These are phyloP conservation scores for Lissonota sp. DNA, from an alignment of 2,888 invertebrate genomes.

Conservation along the genomic window DNA sequence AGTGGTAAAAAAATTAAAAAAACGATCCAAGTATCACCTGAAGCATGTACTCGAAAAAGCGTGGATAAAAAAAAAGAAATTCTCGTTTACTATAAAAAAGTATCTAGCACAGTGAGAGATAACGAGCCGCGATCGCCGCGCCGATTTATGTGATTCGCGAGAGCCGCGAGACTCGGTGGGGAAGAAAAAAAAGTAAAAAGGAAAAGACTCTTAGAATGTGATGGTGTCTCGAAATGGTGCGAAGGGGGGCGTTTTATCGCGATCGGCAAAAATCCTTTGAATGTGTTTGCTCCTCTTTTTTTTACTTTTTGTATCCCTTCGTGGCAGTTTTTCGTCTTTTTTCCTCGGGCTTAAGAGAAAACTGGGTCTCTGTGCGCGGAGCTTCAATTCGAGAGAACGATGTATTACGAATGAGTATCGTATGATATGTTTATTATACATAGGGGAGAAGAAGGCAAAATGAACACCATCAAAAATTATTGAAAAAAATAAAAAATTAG, in stretches of 20 bases:
- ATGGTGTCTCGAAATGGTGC: not conserved
- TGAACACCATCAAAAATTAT: no score
- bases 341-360: conserved; percentile 44
- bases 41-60: no score
- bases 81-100: not conserved
- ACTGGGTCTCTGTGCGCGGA: conserved; percentile 41
- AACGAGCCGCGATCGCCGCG: conserved; percentile 1
- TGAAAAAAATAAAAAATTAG: no score
- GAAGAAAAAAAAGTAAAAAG: not conserved
- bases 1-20: conserved; percentile 12
- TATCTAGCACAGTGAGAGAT: not conserved
- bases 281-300: conserved; percentile 16
- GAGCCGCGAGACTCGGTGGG: not conserved
- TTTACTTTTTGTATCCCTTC: not conserved
- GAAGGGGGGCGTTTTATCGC: conserved; percentile 10
- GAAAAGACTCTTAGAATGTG: not conserved
- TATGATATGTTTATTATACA: not conserved
- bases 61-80: not conserved
- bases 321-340: conserved; percentile 9
- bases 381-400: conserved; percentile 9
- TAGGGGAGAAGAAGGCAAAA: no score
- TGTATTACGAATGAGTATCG: conserved; percentile 12
- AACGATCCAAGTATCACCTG: not conserved
- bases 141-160: conserved; percentile 8
- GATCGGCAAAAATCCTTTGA: conserved; percentile 40